Base-by-base conservation (phyloP, 2,888 invertebrate species). In the Zelleria hepariella region DNA sequence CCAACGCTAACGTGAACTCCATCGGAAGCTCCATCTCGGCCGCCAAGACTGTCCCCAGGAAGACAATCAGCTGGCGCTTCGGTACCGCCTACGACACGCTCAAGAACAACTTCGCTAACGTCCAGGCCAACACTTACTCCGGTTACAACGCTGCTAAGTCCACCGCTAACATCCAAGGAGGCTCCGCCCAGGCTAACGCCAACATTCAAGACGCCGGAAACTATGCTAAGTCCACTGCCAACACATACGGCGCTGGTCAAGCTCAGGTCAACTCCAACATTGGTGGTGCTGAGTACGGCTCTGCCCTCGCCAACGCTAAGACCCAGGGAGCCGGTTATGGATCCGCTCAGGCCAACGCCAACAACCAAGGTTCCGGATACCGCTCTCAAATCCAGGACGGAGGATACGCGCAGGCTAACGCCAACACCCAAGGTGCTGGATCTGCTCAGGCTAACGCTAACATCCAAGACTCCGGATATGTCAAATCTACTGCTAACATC, bases 11-110 rank as follows among this genome's bases (percentile, higher is more conserved):
- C 59, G 69, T 75, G 18, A 71, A 75, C 58, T 74, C 74, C 7
- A 61, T 67, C 42, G 76, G 76, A n/a, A 69, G 65, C 23, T 75
- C 73, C 26, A 62, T 69, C 25, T 25, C 18, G 8, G 15, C 54
- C 7, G 54, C 54, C 25, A 55, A 55, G 55, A 20, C 32, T 7
- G 61, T 67, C 58, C 68, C 68, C 56, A 70, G 74, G 55, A 76
- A 73, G 59, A 71, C 73, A 57, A 77, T 80, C 68, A 74, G 74
- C 61, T 86, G 86, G 86, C 80, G 73, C 48, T 86, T 86, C 63
- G 86, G 86, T 15, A 80, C 82, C 24, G 64, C 71, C 1, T 86
- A 86, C 63, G 76, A 74, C 58, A 62, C 62, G 10, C 83, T 82
- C n/a, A 61, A 24, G 26, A 47, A 18, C 24, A 47, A 23, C 24